Base-by-base conservation (phyloP, 2,113 vertebrate species). In the Dasyurus viverrinus region DNA sequence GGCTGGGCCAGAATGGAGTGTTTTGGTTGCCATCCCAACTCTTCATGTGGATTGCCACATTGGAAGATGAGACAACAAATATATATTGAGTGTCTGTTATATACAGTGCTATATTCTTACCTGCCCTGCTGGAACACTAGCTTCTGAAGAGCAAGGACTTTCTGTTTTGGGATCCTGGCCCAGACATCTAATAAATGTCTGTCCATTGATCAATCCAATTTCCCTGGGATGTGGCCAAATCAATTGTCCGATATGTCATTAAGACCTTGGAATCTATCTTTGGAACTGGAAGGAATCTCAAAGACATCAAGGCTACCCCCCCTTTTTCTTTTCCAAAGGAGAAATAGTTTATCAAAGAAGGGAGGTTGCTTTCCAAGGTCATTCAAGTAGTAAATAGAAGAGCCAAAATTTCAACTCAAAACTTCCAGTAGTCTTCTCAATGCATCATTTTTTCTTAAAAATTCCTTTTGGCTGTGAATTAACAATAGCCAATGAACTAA, bases 181-280 rank as follows among this genome's bases (percentile, higher is more conserved):
- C 11, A 36, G 12, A 6, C 36, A 76, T 36, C 8, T 76, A 42
- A 22, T 84, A 84, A 42, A 2, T 84, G 36, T 9, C 42, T n/a
- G 19, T 42, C 19, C 19, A 42, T 23, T 19, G 68, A 42, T 84
- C 22, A 23, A 8, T 84, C 68, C 11, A 11, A 42, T 84, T 84
- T 12, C 30, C 14, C 19, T 42, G 7, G 0, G 7, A 84, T 22
- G 68, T 84, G 68, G 7, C 68, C n/a, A 84, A 84, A 76, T 14
- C 19, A 10, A 23, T 8, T 84, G n/a, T 42, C 16, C 22, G n/a
- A 42, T n/a, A 84, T 42, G 6, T 42, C 36, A 42, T 36, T 84
- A 16, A 22, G 36, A 36, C 6, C 16, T 0, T n/a, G 19, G 2
- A 8, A 23, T 22, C 0, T 84, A 2, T 22, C 14, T 42, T 16